Evolutionary conservation across 2,113 vertebrate genomes (phyloP), one percentile per base, ranked within the genome.

Genomic region (Dryoscopus gambensis): DNA sequence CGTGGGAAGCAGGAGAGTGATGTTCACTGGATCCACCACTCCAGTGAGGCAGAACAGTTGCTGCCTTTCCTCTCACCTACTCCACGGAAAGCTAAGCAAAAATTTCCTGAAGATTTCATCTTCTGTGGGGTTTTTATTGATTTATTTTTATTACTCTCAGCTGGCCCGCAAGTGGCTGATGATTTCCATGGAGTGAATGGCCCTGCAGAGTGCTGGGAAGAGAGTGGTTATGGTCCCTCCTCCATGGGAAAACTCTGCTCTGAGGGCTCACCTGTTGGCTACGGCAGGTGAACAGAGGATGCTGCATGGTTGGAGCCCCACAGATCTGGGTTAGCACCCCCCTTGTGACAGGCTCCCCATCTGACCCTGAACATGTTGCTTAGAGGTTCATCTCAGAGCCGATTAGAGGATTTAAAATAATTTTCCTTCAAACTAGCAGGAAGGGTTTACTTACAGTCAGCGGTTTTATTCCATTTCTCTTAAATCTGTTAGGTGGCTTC

Each of bases 391-490:
- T 87, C 81, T 87, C 84, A 64, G 94, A 97, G 96, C 91, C 62
- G 81, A 96, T 95, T 93, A 96, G 23, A 16, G 87, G 94, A 96
- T 96, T 97, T 95, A 68, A 89, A 92, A 95, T 65, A 13, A 93
- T 94, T 87, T 94, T 91, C 77, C 74, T 91, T 91, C 82, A 85
- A 91, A 93, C 70, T 91, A 90, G 46, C 90, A 93, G 92, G 89
- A 93, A 63, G 17, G 53, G 46, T 80, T 94, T 93, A 69, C 78
- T 93, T 82, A 65, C n/a, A 21, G 23, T 23, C 15, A 2, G 3
- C 9, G 13, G 6, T 37, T 31, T n/a, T 75, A 42, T 30, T 8
- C 17, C 3, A 6, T 88, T 85, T 81, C 46, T 74, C 47, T 74
- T 86, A 75, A 93, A 93, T 86, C 71, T 67, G 27, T 62, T 74